These are phyloP conservation scores for Oedothorax gibbosus DNA, from an alignment of 1,140 invertebrate species.

Conservation along the genomic window DNA sequence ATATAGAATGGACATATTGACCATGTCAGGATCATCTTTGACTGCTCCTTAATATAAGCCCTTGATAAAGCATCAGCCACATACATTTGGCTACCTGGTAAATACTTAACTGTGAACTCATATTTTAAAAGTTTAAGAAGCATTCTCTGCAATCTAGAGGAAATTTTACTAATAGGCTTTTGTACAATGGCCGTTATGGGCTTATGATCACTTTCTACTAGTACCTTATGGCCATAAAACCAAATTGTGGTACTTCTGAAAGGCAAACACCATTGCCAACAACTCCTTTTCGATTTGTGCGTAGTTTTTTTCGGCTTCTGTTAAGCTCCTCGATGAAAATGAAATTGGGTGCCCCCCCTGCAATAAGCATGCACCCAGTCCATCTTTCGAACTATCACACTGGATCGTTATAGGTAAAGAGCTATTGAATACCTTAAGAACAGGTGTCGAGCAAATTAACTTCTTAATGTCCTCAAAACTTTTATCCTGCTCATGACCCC, in stretches of 20 bases:
- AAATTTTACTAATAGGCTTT: slow-evolving; percentile 63
- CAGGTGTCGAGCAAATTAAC: slow-evolving; percentile 9
- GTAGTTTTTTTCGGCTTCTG: slow-evolving; percentile 69
- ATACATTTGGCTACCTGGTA: slow-evolving; percentile 1
- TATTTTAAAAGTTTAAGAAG: slow-evolving; percentile 51
- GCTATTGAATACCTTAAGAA: slow-evolving; percentile 64
- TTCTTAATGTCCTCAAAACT: slow-evolving; percentile 32
- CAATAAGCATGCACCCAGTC: slow-evolving; percentile 14
- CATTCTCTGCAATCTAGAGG: slow-evolving; percentile 65
- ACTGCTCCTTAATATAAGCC: slow-evolving; percentile 7
- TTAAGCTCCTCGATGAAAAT: slow-evolving; percentile 37
- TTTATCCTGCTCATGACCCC: slow-evolving; percentile 13
- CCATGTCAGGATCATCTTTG: slow-evolving; percentile 42
- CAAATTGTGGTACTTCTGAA: slow-evolving; percentile 69
- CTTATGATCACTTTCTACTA: slow-evolving; percentile 70
- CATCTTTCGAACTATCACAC: slow-evolving; percentile 34
- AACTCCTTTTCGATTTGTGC: slow-evolving; percentile 67
- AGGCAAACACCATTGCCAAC: slow-evolving; percentile 69
- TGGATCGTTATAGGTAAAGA: not conserved
- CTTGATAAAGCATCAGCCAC: not conserved
- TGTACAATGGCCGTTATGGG: slow-evolving; percentile 67
- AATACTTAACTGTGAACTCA: too few species aligned
- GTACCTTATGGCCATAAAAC: slow-evolving; percentile 69
- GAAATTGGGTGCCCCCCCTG: slow-evolving; percentile 7
- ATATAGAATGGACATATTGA: slow-evolving; percentile 35